phyloP scores from a whole-genome alignment of 2,113 vertebrate genomes.

The Eonycteris spelaea region DNA sequence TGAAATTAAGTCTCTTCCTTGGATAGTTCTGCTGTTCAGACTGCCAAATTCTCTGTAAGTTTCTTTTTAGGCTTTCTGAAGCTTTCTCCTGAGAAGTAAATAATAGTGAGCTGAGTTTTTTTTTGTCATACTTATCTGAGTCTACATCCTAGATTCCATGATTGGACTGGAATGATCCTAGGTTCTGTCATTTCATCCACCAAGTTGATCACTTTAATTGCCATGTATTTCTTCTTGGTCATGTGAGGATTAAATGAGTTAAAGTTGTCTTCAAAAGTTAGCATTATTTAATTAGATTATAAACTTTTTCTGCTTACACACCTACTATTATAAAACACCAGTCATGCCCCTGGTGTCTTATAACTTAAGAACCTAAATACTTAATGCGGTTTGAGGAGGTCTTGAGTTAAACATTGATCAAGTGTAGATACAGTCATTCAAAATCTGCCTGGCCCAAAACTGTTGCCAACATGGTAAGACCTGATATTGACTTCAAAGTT shows the following conservation, averaged over 20 bases:
- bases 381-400: background rate
- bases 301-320: background rate
- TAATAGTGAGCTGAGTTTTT: background rate
- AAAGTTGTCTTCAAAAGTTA: slow-evolving; percentile 26
- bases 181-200: slow-evolving; percentile 38
- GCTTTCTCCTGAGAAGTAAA: background rate
- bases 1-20: background rate
- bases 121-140: background rate
- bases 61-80: background rate
- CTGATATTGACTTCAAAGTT: background rate
- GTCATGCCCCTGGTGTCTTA: background rate
- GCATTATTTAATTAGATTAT: slow-evolving; percentile 7
- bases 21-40: background rate
- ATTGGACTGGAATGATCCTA: background rate
- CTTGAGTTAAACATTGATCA: background rate
- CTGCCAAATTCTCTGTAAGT: background rate
- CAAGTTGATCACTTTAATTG: background rate
- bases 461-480: background rate
- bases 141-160: background rate
- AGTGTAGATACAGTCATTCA: background rate
- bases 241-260: background rate
- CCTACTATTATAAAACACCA: background rate
- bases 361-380: background rate
- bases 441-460: background rate
- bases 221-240: slow-evolving; percentile 5